Percentiles rank a stretch among this genome's conserved stretches.
These are phyloP conservation scores for Coracopsis vasa DNA, from an alignment of 2,113 vertebrate genomes.

Conservation along the genomic window DNA sequence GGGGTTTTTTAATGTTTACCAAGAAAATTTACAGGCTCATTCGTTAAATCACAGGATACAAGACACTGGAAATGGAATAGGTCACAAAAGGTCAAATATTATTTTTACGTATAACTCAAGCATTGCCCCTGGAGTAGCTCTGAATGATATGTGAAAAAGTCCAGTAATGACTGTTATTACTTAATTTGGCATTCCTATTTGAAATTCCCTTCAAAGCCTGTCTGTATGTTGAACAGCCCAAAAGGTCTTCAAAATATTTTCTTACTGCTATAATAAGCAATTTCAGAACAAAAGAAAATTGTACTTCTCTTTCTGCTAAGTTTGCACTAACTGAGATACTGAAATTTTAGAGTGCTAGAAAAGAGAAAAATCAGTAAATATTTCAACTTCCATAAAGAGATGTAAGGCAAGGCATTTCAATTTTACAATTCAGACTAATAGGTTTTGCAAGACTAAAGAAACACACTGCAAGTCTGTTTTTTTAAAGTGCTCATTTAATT, in stretches of 20 bases:
- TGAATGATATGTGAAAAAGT: constrained; percentile 23
- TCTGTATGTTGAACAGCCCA: neutral
- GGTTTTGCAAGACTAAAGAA: neutral
- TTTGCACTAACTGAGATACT: neutral
- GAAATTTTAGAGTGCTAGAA: neutral
- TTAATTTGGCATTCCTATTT: constrained; percentile 44
- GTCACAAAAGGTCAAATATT: neutral
- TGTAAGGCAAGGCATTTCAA: neutral
- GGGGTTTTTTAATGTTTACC: neutral
- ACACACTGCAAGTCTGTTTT: neutral
- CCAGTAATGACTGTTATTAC: constrained; percentile 20
- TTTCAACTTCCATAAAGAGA: neutral
- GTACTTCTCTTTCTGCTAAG: neutral
- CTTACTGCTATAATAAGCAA: neutral
- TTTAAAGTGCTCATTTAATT: neutral
- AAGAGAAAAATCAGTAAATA: neutral
- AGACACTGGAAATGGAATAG: neutral
- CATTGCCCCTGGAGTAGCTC: neutral
- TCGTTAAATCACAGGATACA: neutral
- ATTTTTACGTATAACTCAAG: neutral
- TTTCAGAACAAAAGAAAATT: neutral
- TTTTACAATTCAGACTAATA: neutral
- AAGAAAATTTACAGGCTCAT: neutral
- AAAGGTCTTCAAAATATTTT: neutral
- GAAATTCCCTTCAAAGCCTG: constrained; percentile 16